Conservation (phyloP, 2,888 invertebrate species). For the Drosophila infuscata region DNA sequence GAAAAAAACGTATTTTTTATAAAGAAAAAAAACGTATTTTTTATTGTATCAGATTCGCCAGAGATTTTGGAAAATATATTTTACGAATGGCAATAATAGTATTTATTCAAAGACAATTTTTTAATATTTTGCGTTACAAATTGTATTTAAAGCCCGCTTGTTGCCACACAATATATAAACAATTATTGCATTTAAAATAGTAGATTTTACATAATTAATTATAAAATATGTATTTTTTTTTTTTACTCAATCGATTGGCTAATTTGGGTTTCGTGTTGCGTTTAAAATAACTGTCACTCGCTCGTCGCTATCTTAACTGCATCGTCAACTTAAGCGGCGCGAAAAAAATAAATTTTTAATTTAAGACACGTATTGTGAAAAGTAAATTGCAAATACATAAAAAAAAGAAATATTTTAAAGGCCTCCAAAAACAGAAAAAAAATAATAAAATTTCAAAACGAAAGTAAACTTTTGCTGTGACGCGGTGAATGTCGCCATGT, state of each 20-base stretch:
- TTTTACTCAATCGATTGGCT: neutral
- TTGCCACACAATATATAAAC: neutral
- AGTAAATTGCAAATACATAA: conserved; percentile 16
- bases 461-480: conserved; percentile 63
- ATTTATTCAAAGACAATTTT: neutral
- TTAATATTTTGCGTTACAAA: neutral
- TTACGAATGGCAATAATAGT: neutral
- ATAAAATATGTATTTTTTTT: neutral
- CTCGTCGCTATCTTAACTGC: neutral
- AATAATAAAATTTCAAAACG: conserved; percentile 63
- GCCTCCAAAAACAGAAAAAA: conserved; percentile 32
- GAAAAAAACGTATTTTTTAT: neutral
- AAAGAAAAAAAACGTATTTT: neutral
- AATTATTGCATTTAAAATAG: neutral
- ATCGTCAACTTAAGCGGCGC: conserved; percentile 7
- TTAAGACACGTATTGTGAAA: conserved; percentile 27
- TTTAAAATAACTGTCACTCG: conserved; percentile 1
- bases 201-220: neutral
- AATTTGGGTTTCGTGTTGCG: conserved; percentile 2
- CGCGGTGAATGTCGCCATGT: conserved; percentile 46
- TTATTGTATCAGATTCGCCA: neutral
- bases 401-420: conserved; percentile 55
- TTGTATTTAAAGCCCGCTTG: neutral
- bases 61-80: too few species aligned
- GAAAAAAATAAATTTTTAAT: conserved; percentile 48